phyloP scores from a whole-genome alignment of 2,113 vertebrate species.

The Colossoma macropomum region DNA sequence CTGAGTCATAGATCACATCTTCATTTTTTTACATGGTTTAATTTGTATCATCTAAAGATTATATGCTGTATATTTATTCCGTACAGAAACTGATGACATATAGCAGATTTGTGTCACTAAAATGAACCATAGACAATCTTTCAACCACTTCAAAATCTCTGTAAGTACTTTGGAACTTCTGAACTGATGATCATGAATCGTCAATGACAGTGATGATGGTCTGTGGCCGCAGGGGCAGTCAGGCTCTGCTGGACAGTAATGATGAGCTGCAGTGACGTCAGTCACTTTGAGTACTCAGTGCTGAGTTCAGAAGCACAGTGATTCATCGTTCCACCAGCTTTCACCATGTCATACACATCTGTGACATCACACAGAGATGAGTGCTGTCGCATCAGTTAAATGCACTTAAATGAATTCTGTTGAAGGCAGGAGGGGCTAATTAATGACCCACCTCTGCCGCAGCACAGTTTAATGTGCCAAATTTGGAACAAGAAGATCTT shows the following conservation, averaged over 20 bases:
- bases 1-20: neutral
- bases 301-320: constrained; percentile 2
- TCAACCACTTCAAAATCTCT: neutral
- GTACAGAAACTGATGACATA: neutral
- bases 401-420: neutral
- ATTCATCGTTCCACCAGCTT: neutral
- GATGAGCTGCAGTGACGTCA: constrained; percentile 8
- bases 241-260: neutral
- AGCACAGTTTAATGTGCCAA: neutral
- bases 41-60: too few relatives aligned
- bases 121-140: neutral
- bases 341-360: neutral
- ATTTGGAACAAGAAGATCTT: neutral
- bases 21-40: too few relatives aligned
- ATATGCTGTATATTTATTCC: too few relatives aligned
- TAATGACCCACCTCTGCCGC: neutral
- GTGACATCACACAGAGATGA: constrained; percentile 10
- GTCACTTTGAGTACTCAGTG: neutral
- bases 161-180: neutral
- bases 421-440: neutral
- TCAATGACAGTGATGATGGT: constrained; percentile 11
- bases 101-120: neutral
- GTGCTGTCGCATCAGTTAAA: neutral
- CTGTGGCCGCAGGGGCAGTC: neutral
- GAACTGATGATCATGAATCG: neutral